Evolutionary conservation across 2,888 invertebrate genomes (phyloP).

Genomic region (Noctua pronuba): DNA sequence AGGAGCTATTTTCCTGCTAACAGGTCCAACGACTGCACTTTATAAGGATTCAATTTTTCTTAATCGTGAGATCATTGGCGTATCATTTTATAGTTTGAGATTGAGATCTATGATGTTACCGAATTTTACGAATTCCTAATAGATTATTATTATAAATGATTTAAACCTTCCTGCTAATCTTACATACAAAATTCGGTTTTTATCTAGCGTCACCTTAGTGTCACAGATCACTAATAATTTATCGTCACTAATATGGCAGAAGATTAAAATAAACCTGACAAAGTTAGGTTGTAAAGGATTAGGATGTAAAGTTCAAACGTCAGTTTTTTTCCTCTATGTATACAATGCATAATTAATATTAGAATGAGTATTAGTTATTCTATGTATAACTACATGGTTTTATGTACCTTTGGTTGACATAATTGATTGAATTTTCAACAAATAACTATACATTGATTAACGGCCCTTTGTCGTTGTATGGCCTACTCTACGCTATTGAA

Average conservation of each 20-base stretch:
- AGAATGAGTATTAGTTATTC: not conserved
- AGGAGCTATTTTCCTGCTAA: conserved; percentile 53
- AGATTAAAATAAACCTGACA: not conserved
- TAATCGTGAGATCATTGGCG: not conserved
- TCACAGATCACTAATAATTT: not conserved
- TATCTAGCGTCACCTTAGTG: not conserved
- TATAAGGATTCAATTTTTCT: conserved; percentile 7
- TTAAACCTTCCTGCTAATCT: not conserved
- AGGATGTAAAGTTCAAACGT: conserved; percentile 12
- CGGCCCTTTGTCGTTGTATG: not conserved
- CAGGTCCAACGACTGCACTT: not conserved
- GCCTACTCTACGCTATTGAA: not conserved
- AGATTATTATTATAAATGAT: not conserved
- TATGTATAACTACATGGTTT: not conserved
- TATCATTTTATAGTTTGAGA: conserved; percentile 4
- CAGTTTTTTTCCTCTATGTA: conserved; percentile 16
- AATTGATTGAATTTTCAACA: not conserved
- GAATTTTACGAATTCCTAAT: not conserved
- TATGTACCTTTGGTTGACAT: not conserved
- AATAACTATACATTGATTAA: conserved; percentile 2
- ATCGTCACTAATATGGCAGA: not conserved
- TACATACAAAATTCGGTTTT: not conserved
- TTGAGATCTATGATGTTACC: not conserved
- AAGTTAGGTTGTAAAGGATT: no score
- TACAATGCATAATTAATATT: conserved; percentile 7